A percentile compares a stretch with the other conserved stretches of the same genome.
These are phyloP conservation scores for Stictonetta naevosa DNA, from an alignment of 2,113 vertebrate species.

Conservation along the genomic window DNA sequence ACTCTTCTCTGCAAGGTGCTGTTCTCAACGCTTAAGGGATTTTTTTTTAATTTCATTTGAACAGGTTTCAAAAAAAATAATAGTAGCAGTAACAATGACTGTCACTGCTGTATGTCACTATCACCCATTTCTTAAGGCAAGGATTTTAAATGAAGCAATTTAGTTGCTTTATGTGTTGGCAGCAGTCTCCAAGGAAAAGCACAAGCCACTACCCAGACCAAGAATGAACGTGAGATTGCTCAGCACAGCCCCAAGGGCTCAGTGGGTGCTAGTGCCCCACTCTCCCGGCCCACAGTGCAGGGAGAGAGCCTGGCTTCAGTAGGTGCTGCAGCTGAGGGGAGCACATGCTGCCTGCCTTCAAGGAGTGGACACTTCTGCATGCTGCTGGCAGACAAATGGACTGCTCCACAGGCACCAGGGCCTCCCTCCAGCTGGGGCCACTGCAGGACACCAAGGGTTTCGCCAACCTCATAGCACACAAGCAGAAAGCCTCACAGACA, in stretches of 20 bases:
- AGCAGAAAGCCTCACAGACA: neutral
- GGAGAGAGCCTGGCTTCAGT: neutral
- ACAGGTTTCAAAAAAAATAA: neutral
- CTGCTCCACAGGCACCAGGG: too few relatives aligned
- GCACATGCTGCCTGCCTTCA: neutral
- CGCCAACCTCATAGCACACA: neutral
- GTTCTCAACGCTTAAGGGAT: neutral
- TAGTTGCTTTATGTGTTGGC: neutral
- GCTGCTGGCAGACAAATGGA: too few relatives aligned
- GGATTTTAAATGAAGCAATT: neutral
- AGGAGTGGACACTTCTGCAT: too few relatives aligned
- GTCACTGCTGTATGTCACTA: neutral
- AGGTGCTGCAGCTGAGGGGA: neutral
- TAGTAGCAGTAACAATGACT: neutral
- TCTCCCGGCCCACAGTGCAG: neutral
- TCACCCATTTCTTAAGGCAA: neutral
- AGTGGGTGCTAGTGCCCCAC: rapidly evolving
- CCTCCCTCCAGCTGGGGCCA: too few relatives aligned
- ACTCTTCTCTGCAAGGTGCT: neutral
- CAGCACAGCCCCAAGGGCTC: neutral
- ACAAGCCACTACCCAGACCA: neutral
- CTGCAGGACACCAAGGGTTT: neutral
- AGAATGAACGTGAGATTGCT: neutral
- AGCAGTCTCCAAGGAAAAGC: neutral
- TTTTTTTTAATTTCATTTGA: neutral